Evolutionary conservation across 2,113 vertebrate genomes (phyloP).

Genomic region (Rhagologus leucostigma): DNA sequence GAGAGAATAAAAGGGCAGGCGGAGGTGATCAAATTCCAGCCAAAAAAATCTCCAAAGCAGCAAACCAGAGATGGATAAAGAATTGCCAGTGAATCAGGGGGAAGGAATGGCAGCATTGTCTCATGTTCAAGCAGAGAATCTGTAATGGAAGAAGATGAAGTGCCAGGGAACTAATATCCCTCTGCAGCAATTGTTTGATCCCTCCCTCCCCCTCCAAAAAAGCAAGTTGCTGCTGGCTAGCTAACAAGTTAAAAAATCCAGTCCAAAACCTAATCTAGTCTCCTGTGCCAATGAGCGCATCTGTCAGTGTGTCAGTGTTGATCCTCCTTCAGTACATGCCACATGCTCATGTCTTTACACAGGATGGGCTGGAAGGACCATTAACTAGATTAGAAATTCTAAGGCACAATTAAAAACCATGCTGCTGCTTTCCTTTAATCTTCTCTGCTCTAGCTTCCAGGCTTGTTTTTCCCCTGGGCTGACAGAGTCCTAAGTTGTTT

Average conservation of each 20-base stretch:
- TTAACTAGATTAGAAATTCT: conserved; percentile 64
- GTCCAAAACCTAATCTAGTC: conserved; percentile 48
- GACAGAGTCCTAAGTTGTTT: not conserved
- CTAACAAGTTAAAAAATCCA: conserved; percentile 27
- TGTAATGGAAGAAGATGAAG: conserved; percentile 55
- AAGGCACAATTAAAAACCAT: conserved; percentile 47
- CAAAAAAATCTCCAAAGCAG: conserved; percentile 35
- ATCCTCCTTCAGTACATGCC: conserved; percentile 59
- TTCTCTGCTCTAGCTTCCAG: conserved; percentile 33
- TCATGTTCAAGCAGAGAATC: conserved; percentile 41
- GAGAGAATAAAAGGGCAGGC: conserved; percentile 24
- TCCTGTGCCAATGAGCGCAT: conserved; percentile 50
- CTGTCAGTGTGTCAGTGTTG: conserved; percentile 57
- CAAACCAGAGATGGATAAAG: conserved; percentile 36
- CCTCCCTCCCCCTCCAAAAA: conserved; percentile 32
- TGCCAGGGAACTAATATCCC: conserved; percentile 38
- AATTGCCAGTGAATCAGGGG: conserved; percentile 29
- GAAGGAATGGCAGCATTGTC: conserved; percentile 53
- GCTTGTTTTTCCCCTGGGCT: conserved; percentile 5
- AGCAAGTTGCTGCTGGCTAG: conserved; percentile 57
- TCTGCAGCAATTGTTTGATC: conserved; percentile 51
- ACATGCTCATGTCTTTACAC: conserved; percentile 55
- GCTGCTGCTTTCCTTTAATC: conserved; percentile 27
- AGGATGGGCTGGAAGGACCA: conserved; percentile 51
- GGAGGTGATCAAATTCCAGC: not conserved